Evolutionary conservation across 2,113 vertebrate genomes (phyloP), one percentile per base, ranked within the genome.

Genomic region (Trematocara macrostoma): DNA sequence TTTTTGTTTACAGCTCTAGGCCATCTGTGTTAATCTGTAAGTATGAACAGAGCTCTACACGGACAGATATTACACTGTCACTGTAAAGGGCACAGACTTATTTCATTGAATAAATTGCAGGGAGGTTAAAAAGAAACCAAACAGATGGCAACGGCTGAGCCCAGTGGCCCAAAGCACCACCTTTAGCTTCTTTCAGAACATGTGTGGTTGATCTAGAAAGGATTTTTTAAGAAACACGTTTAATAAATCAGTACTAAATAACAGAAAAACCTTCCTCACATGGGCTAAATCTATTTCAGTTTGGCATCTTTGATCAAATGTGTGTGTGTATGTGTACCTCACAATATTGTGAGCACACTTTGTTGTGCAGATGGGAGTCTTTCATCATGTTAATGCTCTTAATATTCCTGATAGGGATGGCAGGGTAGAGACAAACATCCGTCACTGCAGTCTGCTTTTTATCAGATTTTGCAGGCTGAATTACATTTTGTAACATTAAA

Each of bases 351-450:
- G 34, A 83, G 86, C 80, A 40, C 42, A 38, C 49, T 89, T 89
- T 85, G 82, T 88, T 79, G 85, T 87, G 59, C 84, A 88, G 84
- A 85, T 88, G 81, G 57, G 26, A 35, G 59, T 87, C 90, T 78
- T 91, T 88, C 84, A 88, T 94, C 83, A 92, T 90, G 61, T 82
- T 91, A 90, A 91, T 92, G 84, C 57, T 52, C 51, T 49, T 85
- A 88, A 82, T 88, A 61, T 51, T 74, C 67, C 79, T 90, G 82
- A 88, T 84, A 85, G 74, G 16, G 78, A 55, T 15, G 61, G 91
- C 78, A 84, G 79, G 57, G 53, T 45, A 85, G 79, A 52, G 81
- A 82, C 61, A 57, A 79, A 81, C 59, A 90, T 89, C 67, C 8
- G 6, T 92, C 81, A 87, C 88, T 38, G 78, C 82, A 55, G 67